Percentiles rank a stretch among this genome's conserved stretches.
Evolutionary conservation across 1,140 invertebrate genomes (phyloP).

Genomic region (Drosophila lacteicornis): DNA sequence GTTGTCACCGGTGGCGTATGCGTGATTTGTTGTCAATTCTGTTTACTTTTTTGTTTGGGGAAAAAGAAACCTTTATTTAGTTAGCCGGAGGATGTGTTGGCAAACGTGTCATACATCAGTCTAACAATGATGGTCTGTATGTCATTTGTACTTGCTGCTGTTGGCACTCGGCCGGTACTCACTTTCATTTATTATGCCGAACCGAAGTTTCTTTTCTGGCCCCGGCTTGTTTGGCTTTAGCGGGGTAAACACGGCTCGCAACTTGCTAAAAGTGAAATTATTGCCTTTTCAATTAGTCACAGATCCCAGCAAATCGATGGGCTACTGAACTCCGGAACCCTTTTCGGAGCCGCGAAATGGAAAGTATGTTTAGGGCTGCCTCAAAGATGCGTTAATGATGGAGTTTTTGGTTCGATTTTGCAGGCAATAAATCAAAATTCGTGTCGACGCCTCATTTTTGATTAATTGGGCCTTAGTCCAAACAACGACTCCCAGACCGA

Average conservation of each 20-base stretch:
- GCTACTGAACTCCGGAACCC: slow-evolving; percentile 31
- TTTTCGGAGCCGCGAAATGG: slow-evolving; percentile 13
- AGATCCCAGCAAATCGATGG: slow-evolving; percentile 33
- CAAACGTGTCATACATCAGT: slow-evolving; percentile 77
- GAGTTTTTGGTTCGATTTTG: slow-evolving; percentile 40
- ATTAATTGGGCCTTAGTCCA: slow-evolving; percentile 62
- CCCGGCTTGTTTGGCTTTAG: slow-evolving; percentile 35
- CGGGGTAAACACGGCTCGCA: slow-evolving; percentile 55
- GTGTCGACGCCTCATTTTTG: slow-evolving; percentile 44
- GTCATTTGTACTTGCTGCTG: slow-evolving; percentile 48
- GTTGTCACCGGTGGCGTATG: slow-evolving; percentile 52
- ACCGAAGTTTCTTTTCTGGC: slow-evolving; percentile 63
- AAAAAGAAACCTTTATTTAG: slow-evolving; percentile 9
- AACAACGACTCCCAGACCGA: slow-evolving; percentile 26
- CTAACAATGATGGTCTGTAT: slow-evolving; percentile 63
- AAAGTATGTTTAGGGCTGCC: slow-evolving; percentile 13
- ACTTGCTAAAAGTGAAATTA: slow-evolving; percentile 82
- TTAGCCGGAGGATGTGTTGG: slow-evolving; percentile 36
- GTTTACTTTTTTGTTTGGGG: slow-evolving; percentile 7
- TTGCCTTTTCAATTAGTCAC: slow-evolving; percentile 68
- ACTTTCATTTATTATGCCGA: slow-evolving; percentile 75
- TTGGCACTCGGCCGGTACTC: slow-evolving; percentile 57
- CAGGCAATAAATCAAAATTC: slow-evolving; percentile 48
- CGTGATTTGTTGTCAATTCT: slow-evolving; percentile 53
- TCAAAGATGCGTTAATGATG: slow-evolving; percentile 25